Evolutionary conservation across 1,140 invertebrate genomes (phyloP).

Genomic region (Triops longicaudatus): DNA sequence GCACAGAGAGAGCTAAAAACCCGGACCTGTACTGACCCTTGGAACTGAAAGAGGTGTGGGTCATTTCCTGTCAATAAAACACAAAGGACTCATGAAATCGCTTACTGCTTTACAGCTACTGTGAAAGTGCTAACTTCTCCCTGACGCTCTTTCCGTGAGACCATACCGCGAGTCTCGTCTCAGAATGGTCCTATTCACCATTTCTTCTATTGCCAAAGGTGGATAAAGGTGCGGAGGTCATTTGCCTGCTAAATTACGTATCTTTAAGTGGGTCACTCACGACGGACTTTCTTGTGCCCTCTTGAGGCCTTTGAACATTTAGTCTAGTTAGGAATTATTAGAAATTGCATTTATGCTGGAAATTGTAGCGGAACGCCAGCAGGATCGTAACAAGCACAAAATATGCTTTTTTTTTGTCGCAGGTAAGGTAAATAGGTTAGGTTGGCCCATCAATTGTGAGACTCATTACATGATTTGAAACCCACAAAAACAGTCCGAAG

Average conservation of each 20-base stretch:
- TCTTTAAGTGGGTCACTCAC: constrained; percentile 6
- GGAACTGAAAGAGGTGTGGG: not conserved
- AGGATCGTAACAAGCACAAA: not conserved
- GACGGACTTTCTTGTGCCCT: constrained; percentile 1
- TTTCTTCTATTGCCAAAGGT: constrained; percentile 4
- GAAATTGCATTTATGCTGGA: not conserved
- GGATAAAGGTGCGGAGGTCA: not conserved
- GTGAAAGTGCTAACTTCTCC: not conserved
- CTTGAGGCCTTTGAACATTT: not conserved
- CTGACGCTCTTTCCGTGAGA: not conserved
- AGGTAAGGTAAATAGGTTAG: not conserved
- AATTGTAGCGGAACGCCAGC: not conserved
- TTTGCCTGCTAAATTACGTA: constrained; percentile 1
- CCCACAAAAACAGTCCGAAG: not conserved
- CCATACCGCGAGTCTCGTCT: not conserved
- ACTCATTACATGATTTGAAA: not conserved
- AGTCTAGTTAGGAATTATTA: not conserved
- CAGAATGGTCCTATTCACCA: not conserved
- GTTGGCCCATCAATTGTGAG: not conserved
- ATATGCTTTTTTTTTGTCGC: not conserved
- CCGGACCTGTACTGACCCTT: not conserved
- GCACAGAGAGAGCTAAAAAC: not conserved
- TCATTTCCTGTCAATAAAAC: constrained; percentile 15
- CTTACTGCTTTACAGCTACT: not conserved
- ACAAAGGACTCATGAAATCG: not conserved